These are phyloP conservation scores for Agriopis marginaria DNA, from an alignment of 2,888 invertebrate genomes.

Conservation along the genomic window DNA sequence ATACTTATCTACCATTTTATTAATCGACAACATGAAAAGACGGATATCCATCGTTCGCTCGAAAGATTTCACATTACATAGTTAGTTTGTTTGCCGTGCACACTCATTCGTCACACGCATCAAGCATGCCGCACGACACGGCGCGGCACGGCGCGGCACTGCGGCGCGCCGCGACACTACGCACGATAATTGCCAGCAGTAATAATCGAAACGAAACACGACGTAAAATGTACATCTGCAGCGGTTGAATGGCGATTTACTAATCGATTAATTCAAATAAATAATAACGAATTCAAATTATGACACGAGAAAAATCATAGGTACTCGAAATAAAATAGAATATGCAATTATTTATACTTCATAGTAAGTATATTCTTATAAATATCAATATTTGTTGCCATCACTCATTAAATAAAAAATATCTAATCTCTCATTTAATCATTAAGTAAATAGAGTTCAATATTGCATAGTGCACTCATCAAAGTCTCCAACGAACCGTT, in stretches of 20 bases:
- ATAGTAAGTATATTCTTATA: slow-evolving; percentile 80
- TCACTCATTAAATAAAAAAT: slow-evolving; percentile 83
- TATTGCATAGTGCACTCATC: slow-evolving; percentile 73
- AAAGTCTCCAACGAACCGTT: slow-evolving; percentile 37
- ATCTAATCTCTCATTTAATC: slow-evolving; percentile 81
- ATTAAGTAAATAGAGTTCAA: slow-evolving; percentile 81
- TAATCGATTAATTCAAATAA: slow-evolving; percentile 80
- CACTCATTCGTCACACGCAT: slow-evolving; percentile 43
- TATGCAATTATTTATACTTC: slow-evolving; percentile 74
- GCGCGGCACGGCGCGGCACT: slow-evolving; percentile 21
- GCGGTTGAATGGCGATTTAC: slow-evolving; percentile 65
- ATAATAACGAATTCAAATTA: slow-evolving; percentile 82
- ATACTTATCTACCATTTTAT: slow-evolving; percentile 79
- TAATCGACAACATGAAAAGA: slow-evolving; percentile 82
- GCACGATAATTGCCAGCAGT: slow-evolving; percentile 52
- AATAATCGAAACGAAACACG: slow-evolving; percentile 41
- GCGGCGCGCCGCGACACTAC: slow-evolving; percentile 28
- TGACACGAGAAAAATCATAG: slow-evolving; percentile 78
- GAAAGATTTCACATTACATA: slow-evolving; percentile 57
- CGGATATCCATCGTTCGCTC: slow-evolving; percentile 72
- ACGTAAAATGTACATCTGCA: slow-evolving; percentile 53
- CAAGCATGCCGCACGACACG: slow-evolving; percentile 34
- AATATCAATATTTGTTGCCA: slow-evolving; percentile 82
- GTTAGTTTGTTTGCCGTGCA: slow-evolving; percentile 48
- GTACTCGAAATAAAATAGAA: slow-evolving; percentile 80